Conservation (phyloP, 2,113 vertebrate species). For the Glaucidium brasilianum region DNA sequence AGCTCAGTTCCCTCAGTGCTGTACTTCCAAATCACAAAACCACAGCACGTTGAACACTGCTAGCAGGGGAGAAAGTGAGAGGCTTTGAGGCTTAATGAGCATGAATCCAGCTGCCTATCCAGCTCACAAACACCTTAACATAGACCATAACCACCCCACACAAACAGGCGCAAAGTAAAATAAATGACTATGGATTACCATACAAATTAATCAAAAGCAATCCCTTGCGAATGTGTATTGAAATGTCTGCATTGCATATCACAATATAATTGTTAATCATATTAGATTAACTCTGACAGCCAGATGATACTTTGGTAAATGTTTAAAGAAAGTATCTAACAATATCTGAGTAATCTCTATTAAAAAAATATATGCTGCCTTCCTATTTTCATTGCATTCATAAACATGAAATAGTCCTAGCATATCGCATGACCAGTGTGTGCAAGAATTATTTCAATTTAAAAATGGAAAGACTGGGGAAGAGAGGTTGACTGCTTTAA, state of each 20-base stretch:
- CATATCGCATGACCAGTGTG: not conserved
- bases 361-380: not conserved
- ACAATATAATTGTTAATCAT: slow-evolving; percentile 11
- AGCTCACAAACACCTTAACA: slow-evolving; percentile 18
- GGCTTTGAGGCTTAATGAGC: slow-evolving; percentile 22
- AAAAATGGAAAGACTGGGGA: not conserved
- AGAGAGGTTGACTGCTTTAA: not conserved
- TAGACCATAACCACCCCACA: not conserved
- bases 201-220: slow-evolving; percentile 39
- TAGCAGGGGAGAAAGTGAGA: slow-evolving; percentile 24
- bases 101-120: slow-evolving; percentile 34
- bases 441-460: not conserved
- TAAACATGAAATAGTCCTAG: not conserved
- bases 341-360: not conserved
- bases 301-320: not conserved
- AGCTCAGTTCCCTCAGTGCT: slow-evolving; percentile 32
- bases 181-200: slow-evolving; percentile 37
- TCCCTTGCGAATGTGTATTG: not conserved
- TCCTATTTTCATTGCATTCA: not conserved
- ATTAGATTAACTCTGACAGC: slow-evolving; percentile 10
- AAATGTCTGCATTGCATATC: not conserved
- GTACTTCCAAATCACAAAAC: slow-evolving; percentile 64
- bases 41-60: slow-evolving; percentile 20
- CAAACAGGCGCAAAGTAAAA: slow-evolving; percentile 10
- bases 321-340: not conserved